phyloP scores from a whole-genome alignment of 1,140 invertebrate species.

The Plectrocnemia conspersa region DNA sequence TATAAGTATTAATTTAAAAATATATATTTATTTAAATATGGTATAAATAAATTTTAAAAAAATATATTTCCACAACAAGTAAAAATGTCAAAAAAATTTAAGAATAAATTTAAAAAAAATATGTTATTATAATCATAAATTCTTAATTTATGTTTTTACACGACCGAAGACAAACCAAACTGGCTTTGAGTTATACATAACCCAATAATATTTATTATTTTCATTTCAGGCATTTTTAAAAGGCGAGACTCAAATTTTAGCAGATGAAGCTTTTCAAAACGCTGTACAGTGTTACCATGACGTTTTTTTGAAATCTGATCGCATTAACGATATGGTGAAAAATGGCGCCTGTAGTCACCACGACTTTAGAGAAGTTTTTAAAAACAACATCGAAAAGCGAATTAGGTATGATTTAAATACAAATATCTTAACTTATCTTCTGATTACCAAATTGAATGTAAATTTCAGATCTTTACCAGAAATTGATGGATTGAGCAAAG shows the following conservation, averaged over 20 bases:
- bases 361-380: constrained; percentile 98
- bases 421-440: not conserved
- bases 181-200: no score
- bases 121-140: no score
- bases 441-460: not conserved
- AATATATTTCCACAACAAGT: no score
- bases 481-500: constrained; percentile 98
- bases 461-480: constrained; percentile 84
- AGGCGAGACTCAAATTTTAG: constrained; percentile 95
- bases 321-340: constrained; percentile 91
- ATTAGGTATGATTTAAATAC: constrained; percentile 62
- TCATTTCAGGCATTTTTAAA: constrained; percentile 74
- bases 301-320: constrained; percentile 94
- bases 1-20: no score
- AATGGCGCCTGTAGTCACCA: constrained; percentile 96
- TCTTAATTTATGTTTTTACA: no score
- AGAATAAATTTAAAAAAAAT: no score
- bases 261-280: constrained; percentile 98
- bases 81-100: no score
- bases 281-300: constrained; percentile 97
- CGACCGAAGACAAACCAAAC: no score
- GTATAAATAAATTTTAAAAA: no score
- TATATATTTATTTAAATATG: no score
- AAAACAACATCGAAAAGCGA: constrained; percentile 95
- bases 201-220: constrained; percentile 13